Evolutionary conservation across 2,888 invertebrate genomes (phyloP).

Genomic region (Xanthostigma xanthostigma): DNA sequence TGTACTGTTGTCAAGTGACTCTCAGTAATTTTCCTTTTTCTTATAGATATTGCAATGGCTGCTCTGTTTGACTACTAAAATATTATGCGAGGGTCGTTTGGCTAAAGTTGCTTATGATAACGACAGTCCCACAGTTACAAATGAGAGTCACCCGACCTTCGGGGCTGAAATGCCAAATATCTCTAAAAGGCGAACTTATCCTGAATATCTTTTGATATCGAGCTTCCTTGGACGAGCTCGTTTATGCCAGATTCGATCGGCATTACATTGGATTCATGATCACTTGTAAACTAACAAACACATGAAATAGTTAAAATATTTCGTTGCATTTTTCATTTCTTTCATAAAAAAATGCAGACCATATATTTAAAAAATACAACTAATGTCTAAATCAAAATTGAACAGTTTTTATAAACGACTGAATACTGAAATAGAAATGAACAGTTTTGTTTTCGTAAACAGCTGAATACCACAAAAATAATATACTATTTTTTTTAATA

Average conservation of each 20-base stretch:
- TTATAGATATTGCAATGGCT: conserved; percentile 58
- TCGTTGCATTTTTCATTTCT: no score
- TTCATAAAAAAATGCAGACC: no score
- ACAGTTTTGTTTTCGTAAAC: no score
- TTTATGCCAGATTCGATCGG: conserved; percentile 41
- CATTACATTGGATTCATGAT: conserved; percentile 47
- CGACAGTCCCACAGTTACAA: conserved; percentile 4
- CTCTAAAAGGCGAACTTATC: conserved; percentile 43
- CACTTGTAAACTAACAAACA: conserved; percentile 16
- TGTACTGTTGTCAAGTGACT: conserved; percentile 5
- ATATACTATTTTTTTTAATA: no score
- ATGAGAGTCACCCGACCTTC: conserved; percentile 1
- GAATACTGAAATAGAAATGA: no score
- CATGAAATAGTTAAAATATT: no score
- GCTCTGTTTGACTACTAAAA: conserved; percentile 55
- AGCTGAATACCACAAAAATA: no score
- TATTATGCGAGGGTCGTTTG: conserved; percentile 46
- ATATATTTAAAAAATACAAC: neutral
- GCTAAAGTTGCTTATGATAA: conserved; percentile 15
- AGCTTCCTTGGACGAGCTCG: conserved; percentile 50
- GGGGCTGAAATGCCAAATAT: conserved; percentile 12
- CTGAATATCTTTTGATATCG: conserved; percentile 56
- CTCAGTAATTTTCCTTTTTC: conserved; percentile 11
- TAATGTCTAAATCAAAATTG: neutral
- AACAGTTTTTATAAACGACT: no score